phyloP scores from a whole-genome alignment of 2,797 vertebrate species.

The Diplodus sargus region DNA sequence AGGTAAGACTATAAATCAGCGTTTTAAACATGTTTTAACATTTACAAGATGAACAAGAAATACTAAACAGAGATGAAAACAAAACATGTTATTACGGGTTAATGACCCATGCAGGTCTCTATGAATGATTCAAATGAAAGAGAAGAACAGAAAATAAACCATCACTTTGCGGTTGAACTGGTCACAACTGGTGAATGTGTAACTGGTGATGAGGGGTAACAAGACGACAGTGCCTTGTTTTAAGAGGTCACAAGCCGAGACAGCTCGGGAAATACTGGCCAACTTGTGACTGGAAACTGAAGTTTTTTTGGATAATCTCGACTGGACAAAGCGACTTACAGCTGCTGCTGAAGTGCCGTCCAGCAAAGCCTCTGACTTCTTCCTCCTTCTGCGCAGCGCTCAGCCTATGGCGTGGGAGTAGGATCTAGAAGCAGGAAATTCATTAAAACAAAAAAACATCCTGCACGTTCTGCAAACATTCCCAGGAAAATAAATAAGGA shows the following conservation, averaged over 20 bases:
- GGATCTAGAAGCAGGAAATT: too few relatives aligned
- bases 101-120: neutral
- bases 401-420: too few relatives aligned
- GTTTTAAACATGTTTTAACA: neutral
- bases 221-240: neutral
- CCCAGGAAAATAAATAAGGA: constrained; percentile 44
- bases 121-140: neutral
- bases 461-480: constrained; percentile 48
- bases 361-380: neutral
- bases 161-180: neutral
- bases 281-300: neutral
- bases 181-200: neutral
- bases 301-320: constrained; percentile 8
- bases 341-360: constrained; percentile 3
- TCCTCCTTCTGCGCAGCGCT: too few relatives aligned
- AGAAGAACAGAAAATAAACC: neutral
- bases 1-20: neutral
- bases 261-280: neutral
- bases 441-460: constrained; percentile 41
- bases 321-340: neutral
- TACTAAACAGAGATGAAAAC: too few relatives aligned
- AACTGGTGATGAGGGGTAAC: neutral
- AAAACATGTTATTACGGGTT: neutral
- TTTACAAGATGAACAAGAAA: neutral
- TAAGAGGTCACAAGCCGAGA: neutral